Conservation (phyloP, 2,888 invertebrate genomes). For the Lithophane socia region DNA sequence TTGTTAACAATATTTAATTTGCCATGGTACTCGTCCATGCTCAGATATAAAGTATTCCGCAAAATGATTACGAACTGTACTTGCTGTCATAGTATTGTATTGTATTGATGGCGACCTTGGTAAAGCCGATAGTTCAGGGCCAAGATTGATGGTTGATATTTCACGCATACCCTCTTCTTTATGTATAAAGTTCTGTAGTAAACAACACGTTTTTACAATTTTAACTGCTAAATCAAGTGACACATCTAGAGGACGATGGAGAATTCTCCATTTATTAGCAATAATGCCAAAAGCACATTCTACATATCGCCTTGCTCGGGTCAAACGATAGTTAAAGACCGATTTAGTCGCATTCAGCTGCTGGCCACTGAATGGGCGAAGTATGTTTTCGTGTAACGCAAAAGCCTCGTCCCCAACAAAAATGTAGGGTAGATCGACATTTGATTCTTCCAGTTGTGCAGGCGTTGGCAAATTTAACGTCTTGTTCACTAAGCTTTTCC, state of each 20-base stretch:
- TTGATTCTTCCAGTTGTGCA: slow-evolving; percentile 3
- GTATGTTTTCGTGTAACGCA: not conserved
- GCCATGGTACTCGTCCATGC: too few relatives aligned
- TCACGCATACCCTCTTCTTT: slow-evolving; percentile 9
- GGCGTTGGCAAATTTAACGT: not conserved
- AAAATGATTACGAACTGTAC: too few relatives aligned
- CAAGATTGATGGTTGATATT: too few relatives aligned
- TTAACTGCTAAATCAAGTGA: slow-evolving; percentile 3
- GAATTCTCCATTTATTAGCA: slow-evolving; percentile 3
- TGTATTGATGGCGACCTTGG: too few relatives aligned
- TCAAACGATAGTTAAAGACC: slow-evolving; percentile 6
- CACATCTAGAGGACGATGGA: slow-evolving; percentile 5
- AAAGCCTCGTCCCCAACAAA: not conserved
- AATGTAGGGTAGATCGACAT: not conserved
- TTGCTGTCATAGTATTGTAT: too few relatives aligned
- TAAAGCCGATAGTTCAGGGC: too few relatives aligned
- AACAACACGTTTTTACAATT: slow-evolving; percentile 7
- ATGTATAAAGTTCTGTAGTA: slow-evolving; percentile 10
- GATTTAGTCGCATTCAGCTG: not conserved
- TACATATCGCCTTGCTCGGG: slow-evolving; percentile 5
- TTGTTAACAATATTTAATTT: too few relatives aligned
- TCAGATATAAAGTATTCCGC: too few relatives aligned
- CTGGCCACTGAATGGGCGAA: not conserved
- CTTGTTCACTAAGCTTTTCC: slow-evolving; percentile 10
- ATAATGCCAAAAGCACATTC: slow-evolving; percentile 8